Evolutionary conservation across 2,113 vertebrate species (phyloP).

Genomic region (Pao palembangensis): DNA sequence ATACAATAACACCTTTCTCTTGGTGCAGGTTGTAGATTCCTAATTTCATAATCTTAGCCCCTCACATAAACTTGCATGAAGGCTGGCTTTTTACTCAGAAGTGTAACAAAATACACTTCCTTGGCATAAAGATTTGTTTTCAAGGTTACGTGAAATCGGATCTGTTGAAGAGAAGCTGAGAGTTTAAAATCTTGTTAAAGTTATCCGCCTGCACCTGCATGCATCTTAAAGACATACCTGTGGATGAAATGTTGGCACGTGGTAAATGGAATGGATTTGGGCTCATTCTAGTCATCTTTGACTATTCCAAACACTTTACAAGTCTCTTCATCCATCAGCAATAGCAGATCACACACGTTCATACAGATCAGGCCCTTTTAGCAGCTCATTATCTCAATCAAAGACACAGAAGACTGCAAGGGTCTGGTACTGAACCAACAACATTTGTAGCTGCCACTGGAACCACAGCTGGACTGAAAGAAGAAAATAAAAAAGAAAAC

Average conservation of each 20-base stretch:
- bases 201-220: slow-evolving; percentile 35
- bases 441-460: too few relatives aligned
- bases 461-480: too few relatives aligned
- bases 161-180: slow-evolving; percentile 27
- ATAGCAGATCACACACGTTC: too few relatives aligned
- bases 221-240: slow-evolving; percentile 12
- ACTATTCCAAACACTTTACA: too few relatives aligned
- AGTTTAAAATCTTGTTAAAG: slow-evolving; percentile 35
- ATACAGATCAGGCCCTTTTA: too few relatives aligned
- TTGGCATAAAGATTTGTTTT: slow-evolving; percentile 38
- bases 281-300: background rate
- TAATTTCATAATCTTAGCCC: slow-evolving; percentile 21
- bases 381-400: too few relatives aligned
- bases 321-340: too few relatives aligned
- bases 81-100: slow-evolving; percentile 43
- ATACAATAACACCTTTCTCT: slow-evolving; percentile 58
- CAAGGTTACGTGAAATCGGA: slow-evolving; percentile 23
- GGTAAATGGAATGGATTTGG: slow-evolving; percentile 1
- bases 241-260: background rate
- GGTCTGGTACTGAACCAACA: too few relatives aligned
- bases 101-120: slow-evolving; percentile 48
- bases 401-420: too few relatives aligned
- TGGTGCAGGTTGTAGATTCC: slow-evolving; percentile 37
- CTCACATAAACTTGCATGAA: slow-evolving; percentile 53
- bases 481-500: background rate